Evolutionary conservation across 2,888 invertebrate genomes (phyloP), one percentile per base, ranked within the genome.

Genomic region (Melieria picta): DNA sequence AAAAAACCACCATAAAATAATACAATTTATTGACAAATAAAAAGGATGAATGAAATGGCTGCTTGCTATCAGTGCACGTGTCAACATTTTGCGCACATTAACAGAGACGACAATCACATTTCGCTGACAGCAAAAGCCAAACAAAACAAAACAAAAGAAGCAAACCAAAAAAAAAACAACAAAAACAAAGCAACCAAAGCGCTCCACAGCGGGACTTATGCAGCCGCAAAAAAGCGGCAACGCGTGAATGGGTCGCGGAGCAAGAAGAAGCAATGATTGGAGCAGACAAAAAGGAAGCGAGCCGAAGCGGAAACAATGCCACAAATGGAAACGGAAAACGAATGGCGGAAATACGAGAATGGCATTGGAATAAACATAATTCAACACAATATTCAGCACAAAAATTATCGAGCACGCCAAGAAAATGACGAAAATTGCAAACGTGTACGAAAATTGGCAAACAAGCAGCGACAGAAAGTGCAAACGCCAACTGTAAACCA

Each of bases 301-400:
- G 58, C 5, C 55, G 43, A n/a, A 55, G 11, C 46, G 43, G 48
- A 43, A 13, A 10, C 67, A 67, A 67, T 60, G 58, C 67, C 43
- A 60, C 50, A 47, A 30, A 30, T 30, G 30, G 30, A 30, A 30
- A 30, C 30, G 30, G 30, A 5, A 58, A 67, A 45, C 47, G 67
- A 60, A 60, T 50, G 5, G 45, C 67, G 67, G 67, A 67, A 67
- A 43, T 45, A 45, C 67, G 61, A 45, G 60, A 69, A 69, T 57
- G 62, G 62, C 69, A 57, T 63, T 56, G 63, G 63, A 69, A 69
- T 69, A 69, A 57, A 62, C 45, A 69, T 62, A 69, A 69, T 69
- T 69, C 69, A 69, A 57, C 5, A 10, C 4, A 48, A 52, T 6
- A 43, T 4, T 7, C 11, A 30, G 43, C 42, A 42, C 57, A 47